phyloP scores from a whole-genome alignment of 2,888 invertebrate species.

The Antheraea assamensis region DNA sequence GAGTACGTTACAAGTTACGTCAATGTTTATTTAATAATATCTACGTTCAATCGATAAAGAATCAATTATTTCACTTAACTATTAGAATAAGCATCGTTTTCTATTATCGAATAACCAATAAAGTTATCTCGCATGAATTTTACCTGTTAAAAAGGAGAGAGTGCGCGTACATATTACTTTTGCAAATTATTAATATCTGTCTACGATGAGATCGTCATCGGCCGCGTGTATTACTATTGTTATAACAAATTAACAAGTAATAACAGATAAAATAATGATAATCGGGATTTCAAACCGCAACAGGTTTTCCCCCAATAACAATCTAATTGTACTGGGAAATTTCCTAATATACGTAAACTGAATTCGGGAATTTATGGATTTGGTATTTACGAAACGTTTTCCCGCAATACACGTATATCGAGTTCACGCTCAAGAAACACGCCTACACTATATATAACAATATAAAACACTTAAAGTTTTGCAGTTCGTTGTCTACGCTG shows the following conservation, averaged over 20 bases:
- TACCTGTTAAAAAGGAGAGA: not conserved
- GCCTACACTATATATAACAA: not conserved
- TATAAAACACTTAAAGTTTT: not conserved
- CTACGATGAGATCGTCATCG: not conserved
- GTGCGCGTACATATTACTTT: not conserved
- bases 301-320: not conserved
- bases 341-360: not conserved
- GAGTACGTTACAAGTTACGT: too few species aligned
- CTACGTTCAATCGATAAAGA: too few species aligned
- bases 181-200: not conserved
- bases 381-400: not conserved
- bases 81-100: too few species aligned
- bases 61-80: too few species aligned
- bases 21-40: too few species aligned
- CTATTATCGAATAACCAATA: not conserved
- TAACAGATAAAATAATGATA: conserved; percentile 4
- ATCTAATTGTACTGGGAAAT: not conserved
- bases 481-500: not conserved
- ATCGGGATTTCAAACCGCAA: not conserved
- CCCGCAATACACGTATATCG: not conserved
- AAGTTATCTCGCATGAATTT: not conserved
- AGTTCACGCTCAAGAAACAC: not conserved
- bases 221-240: not conserved
- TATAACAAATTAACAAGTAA: conserved; percentile 4
- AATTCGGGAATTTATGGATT: not conserved